phyloP scores from a whole-genome alignment of 92 coral and sea anemone genomes.

The Phenganax marumi region DNA sequence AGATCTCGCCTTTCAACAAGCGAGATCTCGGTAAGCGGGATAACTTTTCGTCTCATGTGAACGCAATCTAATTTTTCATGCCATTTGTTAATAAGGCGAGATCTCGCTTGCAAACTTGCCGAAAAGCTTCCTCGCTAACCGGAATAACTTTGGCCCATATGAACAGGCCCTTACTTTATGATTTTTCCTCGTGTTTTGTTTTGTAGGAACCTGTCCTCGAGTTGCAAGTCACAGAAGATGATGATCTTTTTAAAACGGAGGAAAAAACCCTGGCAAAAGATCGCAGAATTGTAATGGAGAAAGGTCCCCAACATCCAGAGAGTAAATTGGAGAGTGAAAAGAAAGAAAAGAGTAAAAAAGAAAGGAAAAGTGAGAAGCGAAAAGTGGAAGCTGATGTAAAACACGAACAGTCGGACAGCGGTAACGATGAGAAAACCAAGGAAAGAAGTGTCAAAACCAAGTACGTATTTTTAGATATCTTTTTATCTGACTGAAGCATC shows the following conservation, averaged over 20 bases:
- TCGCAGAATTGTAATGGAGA: slow-evolving; percentile 42
- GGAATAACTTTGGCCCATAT: no score
- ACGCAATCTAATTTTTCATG: no score
- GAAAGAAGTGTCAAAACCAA: slow-evolving; percentile 49
- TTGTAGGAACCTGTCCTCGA: slow-evolving; percentile 87
- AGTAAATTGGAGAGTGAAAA: neutral
- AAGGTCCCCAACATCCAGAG: slow-evolving; percentile 54
- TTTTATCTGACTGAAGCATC: neutral
- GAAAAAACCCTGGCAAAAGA: slow-evolving; percentile 11
- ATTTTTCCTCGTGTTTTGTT: neutral
- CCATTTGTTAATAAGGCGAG: no score
- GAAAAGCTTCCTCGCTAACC: no score
- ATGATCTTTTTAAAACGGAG: slow-evolving; percentile 59
- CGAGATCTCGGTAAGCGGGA: no score
- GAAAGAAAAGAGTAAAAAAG: slow-evolving; percentile 28
- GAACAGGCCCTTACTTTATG: neutral
- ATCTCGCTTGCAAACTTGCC: no score
- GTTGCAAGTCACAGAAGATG: slow-evolving; percentile 82
- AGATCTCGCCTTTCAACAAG: no score
- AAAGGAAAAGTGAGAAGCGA: slow-evolving; percentile 36
- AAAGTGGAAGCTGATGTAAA: slow-evolving; percentile 58
- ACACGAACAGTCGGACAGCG: slow-evolving; percentile 79
- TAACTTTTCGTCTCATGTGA: no score
- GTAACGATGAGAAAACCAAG: slow-evolving; percentile 74
- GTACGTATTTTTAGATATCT: neutral